phyloP scores from a whole-genome alignment of 1,140 invertebrate genomes.

The Aphis craccivora region DNA sequence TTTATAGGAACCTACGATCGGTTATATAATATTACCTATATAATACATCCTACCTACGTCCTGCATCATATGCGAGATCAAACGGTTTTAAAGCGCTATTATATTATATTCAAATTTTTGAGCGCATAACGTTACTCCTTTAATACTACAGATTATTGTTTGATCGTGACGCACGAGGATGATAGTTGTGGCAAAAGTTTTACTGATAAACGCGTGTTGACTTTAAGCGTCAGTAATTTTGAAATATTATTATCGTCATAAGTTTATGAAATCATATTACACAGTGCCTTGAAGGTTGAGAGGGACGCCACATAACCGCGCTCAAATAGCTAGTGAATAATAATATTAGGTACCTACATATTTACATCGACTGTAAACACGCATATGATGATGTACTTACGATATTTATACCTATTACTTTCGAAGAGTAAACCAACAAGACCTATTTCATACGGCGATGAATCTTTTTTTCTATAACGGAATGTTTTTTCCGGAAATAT shows the following conservation, averaged over 20 bases:
- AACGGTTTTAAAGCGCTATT: not conserved
- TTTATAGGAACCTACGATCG: not conserved
- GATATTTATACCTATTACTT: not conserved
- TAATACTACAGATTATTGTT: not conserved
- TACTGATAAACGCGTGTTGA: not conserved
- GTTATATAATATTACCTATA: not conserved
- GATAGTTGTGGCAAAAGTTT: not conserved
- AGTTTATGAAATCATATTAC: not conserved
- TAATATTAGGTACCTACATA: not conserved
- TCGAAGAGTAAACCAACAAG: not conserved
- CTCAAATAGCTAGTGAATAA: not conserved
- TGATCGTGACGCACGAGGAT: not conserved
- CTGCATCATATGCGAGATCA: not conserved
- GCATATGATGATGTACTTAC: not conserved
- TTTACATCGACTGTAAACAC: not conserved
- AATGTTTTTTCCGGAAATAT: not conserved
- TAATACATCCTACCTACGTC: not conserved
- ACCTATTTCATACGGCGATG: not conserved
- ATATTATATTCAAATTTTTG: not conserved
- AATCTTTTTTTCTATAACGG: not conserved
- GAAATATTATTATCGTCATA: not conserved
- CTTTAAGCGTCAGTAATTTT: not conserved
- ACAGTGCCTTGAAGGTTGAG: not conserved
- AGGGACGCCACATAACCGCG: not conserved
- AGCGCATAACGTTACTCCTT: not conserved